Evolutionary conservation across 2,797 vertebrate species (phyloP), one percentile per base, ranked within the genome.

Genomic region (Rhinophrynus dorsalis): DNA sequence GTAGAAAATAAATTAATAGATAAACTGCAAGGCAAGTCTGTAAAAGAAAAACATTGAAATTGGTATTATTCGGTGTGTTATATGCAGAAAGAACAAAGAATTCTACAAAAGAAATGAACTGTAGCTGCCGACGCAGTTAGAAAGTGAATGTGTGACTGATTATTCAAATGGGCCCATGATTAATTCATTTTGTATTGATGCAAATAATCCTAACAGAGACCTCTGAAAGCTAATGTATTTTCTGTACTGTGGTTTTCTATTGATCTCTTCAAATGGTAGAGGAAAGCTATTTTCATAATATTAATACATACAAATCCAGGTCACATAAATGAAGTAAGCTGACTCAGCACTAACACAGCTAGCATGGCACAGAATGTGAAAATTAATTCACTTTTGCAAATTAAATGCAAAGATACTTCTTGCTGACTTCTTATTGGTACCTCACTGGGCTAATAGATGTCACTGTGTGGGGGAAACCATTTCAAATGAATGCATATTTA

Each of bases 271-370:
- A 80, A 86, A 82, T 76, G 78, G 82, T 76, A 75, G 80, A 86
- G 80, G 79, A 91, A 91, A 90, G 88, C 88, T 80, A 91, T 94
- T 92, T 92, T 88, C 60, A 76, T 90, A 85, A 89, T 91, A 91
- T 91, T 91, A 93, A 95, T 91, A 92, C 91, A 85, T 89, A 90
- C 88, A 91, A 92, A 96, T 95, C 91, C 93, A 90, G 95, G 94
- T 95, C 93, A 93, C 91, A 95, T 92, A 89, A 90, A 93, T 91
- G 89, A 93, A 90, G 82, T 81, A 67, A 75, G 93, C 95, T 96
- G 94, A 98, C 86, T 95, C 94, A 93, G 92, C 90, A 80, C 85
- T 82, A 78, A 84, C 74, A 74, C 54, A 66, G 69, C 54, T 27
- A 59, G 62, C 54, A 20, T 24, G 81, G 54, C 38, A 66, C 88